Evolutionary conservation across 2,113 vertebrate species (phyloP), one percentile per base, ranked within the genome.

Genomic region (Istiophorus platypterus): DNA sequence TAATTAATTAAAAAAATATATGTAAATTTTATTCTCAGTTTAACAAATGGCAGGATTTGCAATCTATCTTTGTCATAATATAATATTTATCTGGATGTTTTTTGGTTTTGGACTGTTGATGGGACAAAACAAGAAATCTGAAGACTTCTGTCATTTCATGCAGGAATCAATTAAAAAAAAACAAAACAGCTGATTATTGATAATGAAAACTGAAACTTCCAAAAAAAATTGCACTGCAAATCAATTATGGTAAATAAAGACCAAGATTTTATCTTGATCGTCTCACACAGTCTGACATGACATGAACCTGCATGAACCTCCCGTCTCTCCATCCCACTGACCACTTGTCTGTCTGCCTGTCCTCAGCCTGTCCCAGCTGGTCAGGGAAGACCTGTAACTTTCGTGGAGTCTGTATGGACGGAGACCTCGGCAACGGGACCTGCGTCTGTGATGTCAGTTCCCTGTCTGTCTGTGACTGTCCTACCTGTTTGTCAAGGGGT

Each of bases 371-470:
- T 82, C 97, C 97, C 0, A 97, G 95, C 26, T 95, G 95, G 85
- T 93, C 95, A 1, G 85, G 91, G 49, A 96, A 91, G 47, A 92
- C 95, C 2, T 99, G 98, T 85, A 97, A 56, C 49, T 93, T 94
- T 82, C 96, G 94, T 0, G 98, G 98, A 6, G 95, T 59, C 7
- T 99, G 98, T 79, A n/a, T 95, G 88, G 96, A 97, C 20, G 97
- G 97, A 27, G 89, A 95, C 0, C 27, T 77, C 0, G 95, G 93
- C 42, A 99, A 99, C 0, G 98, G 98, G 64, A 99, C 96, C 78
- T 99, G 98, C 22, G 57, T 95, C 77, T 99, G 98, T 91, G 87
- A 98, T 86, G 98, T 98, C 29, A 95, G 95, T 89, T 54, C 11
- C 11, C 4, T n/a, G 29, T 31, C 22, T 69, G 29, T 61, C 39